Evolutionary conservation across 1,140 invertebrate genomes (phyloP), one percentile per base, ranked within the genome.

Genomic region (Chrysoperla carnea): DNA sequence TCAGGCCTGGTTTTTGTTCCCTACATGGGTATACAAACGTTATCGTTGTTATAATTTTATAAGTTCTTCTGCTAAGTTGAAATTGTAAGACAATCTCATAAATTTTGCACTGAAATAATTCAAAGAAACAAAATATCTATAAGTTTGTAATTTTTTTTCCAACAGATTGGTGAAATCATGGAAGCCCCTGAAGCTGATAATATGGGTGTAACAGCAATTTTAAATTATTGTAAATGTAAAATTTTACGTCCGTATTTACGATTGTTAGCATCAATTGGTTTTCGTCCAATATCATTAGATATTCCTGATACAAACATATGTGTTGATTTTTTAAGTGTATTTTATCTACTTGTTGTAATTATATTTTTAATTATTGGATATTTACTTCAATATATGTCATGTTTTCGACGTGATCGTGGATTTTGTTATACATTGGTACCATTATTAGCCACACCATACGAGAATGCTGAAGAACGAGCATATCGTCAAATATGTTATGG

Each of bases 141-240:
- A 23, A 3, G 5, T 3, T 23, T 23, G 5, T 5, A 23, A 23
- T 23, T 23, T 23, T 23, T 23, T 23, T 23, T 23, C 5, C n/a
- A 9, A 33, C 54, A 76, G 73, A 70, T 75, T 48, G 75, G 74
- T 35, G 75, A 78, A 57, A 75, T 75, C 44, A 66, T 67, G 3
- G 73, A 76, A 58, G 68, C 66, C 50, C 70, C 73, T 40, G 72
- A 77, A 55, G 73, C 70, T 42, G 73, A 78, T 42, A 66, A 68
- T 41, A 69, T 79, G 52, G 81, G 77, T 49, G 81, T 78, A 41
- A 81, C 80, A 4, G 77, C 78, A 27, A 71, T 84, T 45, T 62
- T 85, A 55, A 71, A 74, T 55, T 81, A 81, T 51, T 85, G 80
- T 59, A 82, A 85, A 63, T 72, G 72, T 36, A 83, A 81, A 71